A percentile compares a stretch with the other conserved stretches of the same genome.
phyloP scores from a whole-genome alignment of 2,113 vertebrate genomes.

The Ammodytes marinus region DNA sequence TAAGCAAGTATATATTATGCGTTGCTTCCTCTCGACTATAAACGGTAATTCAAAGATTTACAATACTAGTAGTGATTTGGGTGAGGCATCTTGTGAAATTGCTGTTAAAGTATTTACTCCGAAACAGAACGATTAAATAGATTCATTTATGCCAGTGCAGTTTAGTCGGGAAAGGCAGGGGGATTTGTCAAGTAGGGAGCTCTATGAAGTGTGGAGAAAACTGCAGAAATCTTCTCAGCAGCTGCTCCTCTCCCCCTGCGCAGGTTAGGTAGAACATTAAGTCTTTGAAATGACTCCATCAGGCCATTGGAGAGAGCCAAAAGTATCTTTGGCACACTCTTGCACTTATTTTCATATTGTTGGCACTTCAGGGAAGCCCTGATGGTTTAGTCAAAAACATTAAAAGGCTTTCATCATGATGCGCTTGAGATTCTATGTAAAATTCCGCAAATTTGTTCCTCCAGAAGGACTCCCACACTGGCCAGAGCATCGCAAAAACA shows the following conservation, averaged over 20 bases:
- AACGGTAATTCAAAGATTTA: conserved; percentile 43
- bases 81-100: conserved; percentile 51
- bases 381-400: conserved; percentile 68
- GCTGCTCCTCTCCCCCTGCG: conserved; percentile 68
- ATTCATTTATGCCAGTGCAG: conserved; percentile 72
- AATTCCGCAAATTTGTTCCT: conserved; percentile 62
- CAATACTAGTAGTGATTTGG: conserved; percentile 36
- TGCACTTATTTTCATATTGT: conserved; percentile 66
- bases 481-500: conserved; percentile 36
- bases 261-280: conserved; percentile 66
- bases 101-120: conserved; percentile 71
- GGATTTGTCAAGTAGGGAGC: conserved; percentile 68
- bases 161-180: conserved; percentile 61
- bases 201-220: conserved; percentile 73
- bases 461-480: conserved; percentile 7
- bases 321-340: conserved; percentile 72
- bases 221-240: conserved; percentile 73
- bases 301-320: conserved; percentile 65
- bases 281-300: conserved; percentile 77
- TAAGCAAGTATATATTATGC: conserved; percentile 1
- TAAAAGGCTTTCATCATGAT: conserved; percentile 65
- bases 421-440: conserved; percentile 58
- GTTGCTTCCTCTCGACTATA: neutral
- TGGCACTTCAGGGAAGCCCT: conserved; percentile 60
- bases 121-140: conserved; percentile 75